Evolutionary conservation across 2,888 invertebrate species (phyloP), one percentile per base, ranked within the genome.

Genomic region (Catocala sponsa): DNA sequence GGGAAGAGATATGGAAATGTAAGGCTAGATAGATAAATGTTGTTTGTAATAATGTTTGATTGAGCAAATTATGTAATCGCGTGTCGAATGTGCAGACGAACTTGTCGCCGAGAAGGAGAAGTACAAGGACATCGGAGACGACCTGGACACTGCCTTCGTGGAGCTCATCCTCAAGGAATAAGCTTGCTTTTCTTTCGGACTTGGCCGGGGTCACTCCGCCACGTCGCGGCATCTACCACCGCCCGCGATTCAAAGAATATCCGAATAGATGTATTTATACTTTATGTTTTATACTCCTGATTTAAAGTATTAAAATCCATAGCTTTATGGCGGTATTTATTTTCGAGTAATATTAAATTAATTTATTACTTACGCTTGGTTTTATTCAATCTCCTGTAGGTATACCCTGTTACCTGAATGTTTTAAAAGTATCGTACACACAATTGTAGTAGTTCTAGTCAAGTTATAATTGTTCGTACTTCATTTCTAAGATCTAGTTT

Each of bases 111-210:
- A 98, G 95, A 99, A 99, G 97, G 99, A 99, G 96, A 98, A 99
- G 94, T 99, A 99, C 98, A 99, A 99, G 97, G 97, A 98, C 95
- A 99, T 99, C 96, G 99, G 99, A 96, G 99, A 99, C 97, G 99
- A 99, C 95, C 96, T 99, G 96, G 99, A 99, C 95, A 98, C 98
- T 91, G 99, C 99, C 90, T 99, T 99, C 96, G 98, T 99, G 95
- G 98, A 98, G 94, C 97, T 98, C 91, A 97, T 97, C 95, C 96
- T 97, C 95, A 96, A 96, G 92, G 96, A 96, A 94, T 96, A 96
- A 91, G 88, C 72, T 68, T 60, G 12, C 50, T 62, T 59, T 43
- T 59, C 25, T 62, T 68, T 75, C 68, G 75, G 70, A 59, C 50
- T 58, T 61, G 46, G 65, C 68, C 64, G 71, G 60, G 76, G 60